Percentiles rank a stretch among this genome's conserved stretches.
Conservation (phyloP, 2,113 vertebrate species). For the Ursus arctos region DNA sequence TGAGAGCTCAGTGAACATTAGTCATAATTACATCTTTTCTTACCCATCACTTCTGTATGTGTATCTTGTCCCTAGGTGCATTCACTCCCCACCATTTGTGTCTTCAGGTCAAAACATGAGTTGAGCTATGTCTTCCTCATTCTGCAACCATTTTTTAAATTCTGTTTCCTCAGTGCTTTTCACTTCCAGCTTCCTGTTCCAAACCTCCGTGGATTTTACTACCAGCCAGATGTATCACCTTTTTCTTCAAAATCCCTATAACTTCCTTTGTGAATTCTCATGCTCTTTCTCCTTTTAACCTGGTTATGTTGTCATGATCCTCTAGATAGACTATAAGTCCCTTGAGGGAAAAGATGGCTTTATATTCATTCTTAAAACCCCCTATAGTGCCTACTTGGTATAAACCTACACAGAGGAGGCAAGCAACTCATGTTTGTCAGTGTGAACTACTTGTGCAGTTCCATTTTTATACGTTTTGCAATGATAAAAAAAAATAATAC, state of each 20-base stretch:
- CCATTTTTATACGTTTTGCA: background rate
- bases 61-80: background rate
- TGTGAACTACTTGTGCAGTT: background rate
- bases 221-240: background rate
- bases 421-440: background rate
- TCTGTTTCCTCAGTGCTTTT: background rate
- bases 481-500: background rate
- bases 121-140: background rate
- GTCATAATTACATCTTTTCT: background rate
- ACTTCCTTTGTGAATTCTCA: background rate
- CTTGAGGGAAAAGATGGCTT: background rate
- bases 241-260: background rate
- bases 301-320: background rate
- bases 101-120: background rate
- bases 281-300: background rate
- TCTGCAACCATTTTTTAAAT: background rate
- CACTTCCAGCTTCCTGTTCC: background rate
- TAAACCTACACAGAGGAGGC: background rate
- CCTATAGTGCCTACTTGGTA: background rate
- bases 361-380: background rate
- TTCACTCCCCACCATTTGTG: background rate
- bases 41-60: background rate
- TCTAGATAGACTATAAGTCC: background rate
- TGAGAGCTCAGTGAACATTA: accelerated
- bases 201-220: background rate